phyloP scores from a whole-genome alignment of 1,140 invertebrate species.

The Oryctes rhinoceros region DNA sequence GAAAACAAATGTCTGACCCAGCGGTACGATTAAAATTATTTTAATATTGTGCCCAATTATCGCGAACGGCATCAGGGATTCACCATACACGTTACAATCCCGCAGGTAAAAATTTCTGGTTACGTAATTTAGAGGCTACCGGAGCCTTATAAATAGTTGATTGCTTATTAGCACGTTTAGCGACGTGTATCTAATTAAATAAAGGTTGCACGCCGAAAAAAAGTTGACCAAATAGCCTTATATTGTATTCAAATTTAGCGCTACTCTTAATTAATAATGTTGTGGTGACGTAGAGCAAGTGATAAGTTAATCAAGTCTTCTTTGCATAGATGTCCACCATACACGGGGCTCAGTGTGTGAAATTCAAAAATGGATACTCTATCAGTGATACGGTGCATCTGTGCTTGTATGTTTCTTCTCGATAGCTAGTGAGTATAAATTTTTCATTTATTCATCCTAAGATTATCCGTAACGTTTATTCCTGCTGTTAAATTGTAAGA shows the following conservation, averaged over 20 bases:
- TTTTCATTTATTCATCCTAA: slow-evolving; percentile 2
- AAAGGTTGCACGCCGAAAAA: slow-evolving; percentile 14
- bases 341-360: slow-evolving; percentile 30
- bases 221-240: background rate
- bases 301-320: slow-evolving; percentile 39
- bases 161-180: slow-evolving; percentile 5
- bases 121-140: slow-evolving; percentile 13
- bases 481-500: background rate
- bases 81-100: background rate
- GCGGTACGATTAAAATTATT: background rate
- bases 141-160: background rate
- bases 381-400: slow-evolving; percentile 37
- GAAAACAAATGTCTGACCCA: background rate
- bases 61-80: background rate
- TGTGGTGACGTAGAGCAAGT: slow-evolving; percentile 21
- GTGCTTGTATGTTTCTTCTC: slow-evolving; percentile 34
- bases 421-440: slow-evolving; percentile 33
- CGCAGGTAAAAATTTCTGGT: background rate
- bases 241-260: slow-evolving; percentile 38
- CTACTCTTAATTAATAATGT: slow-evolving; percentile 36
- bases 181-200: background rate
- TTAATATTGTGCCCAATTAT: background rate
- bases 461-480: background rate
- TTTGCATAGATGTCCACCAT: slow-evolving; percentile 40
- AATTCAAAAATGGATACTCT: slow-evolving; percentile 39